Evolutionary conservation across 2,797 vertebrate genomes (phyloP), one percentile per base, ranked within the genome.

Genomic region (Myotis daubentonii): DNA sequence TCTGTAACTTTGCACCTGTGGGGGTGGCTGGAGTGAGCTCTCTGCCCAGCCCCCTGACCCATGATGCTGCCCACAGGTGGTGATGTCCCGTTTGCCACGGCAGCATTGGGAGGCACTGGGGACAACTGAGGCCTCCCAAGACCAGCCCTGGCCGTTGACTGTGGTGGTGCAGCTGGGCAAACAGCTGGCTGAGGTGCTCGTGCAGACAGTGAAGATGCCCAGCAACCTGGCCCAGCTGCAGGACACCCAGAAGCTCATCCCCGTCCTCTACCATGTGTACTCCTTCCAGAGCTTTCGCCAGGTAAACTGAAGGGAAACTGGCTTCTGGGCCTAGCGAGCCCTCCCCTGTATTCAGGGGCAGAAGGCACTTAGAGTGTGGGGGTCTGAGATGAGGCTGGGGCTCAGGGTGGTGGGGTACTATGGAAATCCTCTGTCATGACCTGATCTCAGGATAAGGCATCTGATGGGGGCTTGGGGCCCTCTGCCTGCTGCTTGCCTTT

Each of bases 261-360:
- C 99, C 0, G 98, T 99, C 68, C 98, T 99, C 38, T 99, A 99
- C 97, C 99, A 99, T 60, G 98, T 99, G 98, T 99, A 99, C 93
- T 98, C 99, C 36, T 99, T 99, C 98, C 99, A 98, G 22, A 99
- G 98, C 97, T 98, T 87, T 66, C 98, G 98, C 33, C 99, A 99
- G 99, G 99, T 99, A 97, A 95, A 51, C 2, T 1, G 1, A 12
- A 28, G 9, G 57, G 62, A 22, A 16, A 16, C 60, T 23, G 7
- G 8, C 60, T 66, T 33, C 60, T 9, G 3, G 79, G 5, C 30
- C 80, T 82, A 11, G 30, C 25, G 44, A 66, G 12, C 60, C 80
- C 5, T 49, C 30, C 28, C 20, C 12, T 15, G 62, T 22, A 8
- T 16, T 20, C 62, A 49, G 81, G 4, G 3, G 65, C n/a, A 53